These are phyloP conservation scores for Diuraphis noxia DNA, from an alignment of 1,140 invertebrate genomes.

Conservation along the genomic window DNA sequence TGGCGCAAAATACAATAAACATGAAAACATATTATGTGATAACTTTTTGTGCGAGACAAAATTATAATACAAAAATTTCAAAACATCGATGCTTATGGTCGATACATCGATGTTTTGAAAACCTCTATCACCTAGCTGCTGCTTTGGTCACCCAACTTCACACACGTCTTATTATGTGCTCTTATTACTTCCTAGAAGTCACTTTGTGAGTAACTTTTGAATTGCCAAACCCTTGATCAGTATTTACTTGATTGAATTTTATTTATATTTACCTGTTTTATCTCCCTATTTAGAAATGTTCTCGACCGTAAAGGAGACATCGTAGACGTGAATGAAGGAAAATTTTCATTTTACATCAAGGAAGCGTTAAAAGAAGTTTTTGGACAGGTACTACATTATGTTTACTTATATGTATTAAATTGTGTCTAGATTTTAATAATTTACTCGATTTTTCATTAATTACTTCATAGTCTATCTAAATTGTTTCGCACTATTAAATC, in stretches of 20 bases:
- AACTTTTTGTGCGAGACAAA: too few relatives aligned
- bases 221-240: neutral
- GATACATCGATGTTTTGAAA: too few relatives aligned
- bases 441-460: neutral
- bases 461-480: neutral
- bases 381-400: conserved; percentile 35
- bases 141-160: too few relatives aligned
- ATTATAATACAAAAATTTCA: too few relatives aligned
- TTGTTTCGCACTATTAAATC: neutral
- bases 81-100: too few relatives aligned
- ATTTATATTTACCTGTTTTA: neutral
- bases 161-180: too few relatives aligned
- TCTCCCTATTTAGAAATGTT: conserved; percentile 18
- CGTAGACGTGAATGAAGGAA: neutral
- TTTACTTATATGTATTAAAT: neutral
- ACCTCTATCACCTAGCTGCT: too few relatives aligned
- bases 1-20: too few relatives aligned
- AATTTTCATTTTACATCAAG: conserved; percentile 40
- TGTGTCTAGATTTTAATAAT: neutral
- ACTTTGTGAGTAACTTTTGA: conserved; percentile 7
- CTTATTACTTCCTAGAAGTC: conserved; percentile 46
- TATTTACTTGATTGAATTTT: neutral
- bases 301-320: neutral
- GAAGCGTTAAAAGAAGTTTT: conserved; percentile 41
- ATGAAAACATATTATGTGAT: too few relatives aligned